phyloP scores from a whole-genome alignment of 2,888 invertebrate genomes.

The Steromphala cineraria region DNA sequence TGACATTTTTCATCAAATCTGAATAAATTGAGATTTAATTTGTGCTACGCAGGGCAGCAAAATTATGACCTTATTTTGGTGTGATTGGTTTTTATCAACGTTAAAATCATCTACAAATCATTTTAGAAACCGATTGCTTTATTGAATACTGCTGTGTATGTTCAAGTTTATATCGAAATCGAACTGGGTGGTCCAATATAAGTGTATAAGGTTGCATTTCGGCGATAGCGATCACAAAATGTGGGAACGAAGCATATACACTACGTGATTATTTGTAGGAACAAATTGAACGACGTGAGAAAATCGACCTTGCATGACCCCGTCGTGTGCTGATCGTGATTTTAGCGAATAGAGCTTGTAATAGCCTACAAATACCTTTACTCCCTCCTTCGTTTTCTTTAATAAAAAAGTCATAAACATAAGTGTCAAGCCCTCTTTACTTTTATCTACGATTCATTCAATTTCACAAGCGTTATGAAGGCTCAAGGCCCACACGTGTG shows the following conservation, averaged over 20 bases:
- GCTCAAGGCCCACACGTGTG: background rate
- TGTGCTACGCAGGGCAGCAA: too few species aligned
- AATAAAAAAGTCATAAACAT: background rate
- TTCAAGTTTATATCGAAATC: background rate
- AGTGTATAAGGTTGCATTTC: background rate
- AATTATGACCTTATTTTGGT: too few species aligned
- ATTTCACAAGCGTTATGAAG: background rate
- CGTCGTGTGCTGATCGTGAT: background rate
- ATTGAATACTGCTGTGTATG: too few species aligned
- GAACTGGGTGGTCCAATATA: background rate
- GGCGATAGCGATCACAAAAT: background rate
- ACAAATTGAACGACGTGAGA: background rate
- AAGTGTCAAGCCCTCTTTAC: too few species aligned
- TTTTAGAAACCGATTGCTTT: too few species aligned
- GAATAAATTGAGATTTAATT: too few species aligned
- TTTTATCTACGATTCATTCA: background rate
- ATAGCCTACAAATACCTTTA: background rate
- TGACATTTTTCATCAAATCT: too few species aligned
- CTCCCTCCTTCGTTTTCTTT: background rate
- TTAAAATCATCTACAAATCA: too few species aligned
- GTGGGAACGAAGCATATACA: background rate
- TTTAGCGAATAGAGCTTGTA: background rate
- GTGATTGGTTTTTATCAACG: too few species aligned
- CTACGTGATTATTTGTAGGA: background rate
- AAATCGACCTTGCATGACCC: background rate